A percentile compares a stretch with the other conserved stretches of the same genome.
Conservation (phyloP, 2,888 invertebrate species). For the Drosophila flavopinicola region DNA sequence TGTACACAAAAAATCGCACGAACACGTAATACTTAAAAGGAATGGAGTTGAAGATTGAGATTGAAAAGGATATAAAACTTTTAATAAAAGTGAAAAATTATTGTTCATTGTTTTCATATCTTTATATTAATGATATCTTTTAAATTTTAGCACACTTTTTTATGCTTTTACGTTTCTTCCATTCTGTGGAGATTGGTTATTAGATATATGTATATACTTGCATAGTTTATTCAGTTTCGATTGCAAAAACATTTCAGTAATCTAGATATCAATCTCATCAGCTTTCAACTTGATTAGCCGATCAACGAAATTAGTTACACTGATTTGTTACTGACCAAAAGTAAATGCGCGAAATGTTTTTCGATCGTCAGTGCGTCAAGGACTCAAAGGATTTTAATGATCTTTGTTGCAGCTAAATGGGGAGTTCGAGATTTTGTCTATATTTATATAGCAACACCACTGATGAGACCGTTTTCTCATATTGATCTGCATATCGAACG, state of each 20-base stretch:
- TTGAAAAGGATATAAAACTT: conserved; percentile 57
- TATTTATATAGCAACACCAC: background rate
- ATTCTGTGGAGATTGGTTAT: no score
- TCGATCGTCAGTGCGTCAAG: no score
- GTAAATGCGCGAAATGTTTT: background rate
- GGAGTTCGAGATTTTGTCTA: background rate
- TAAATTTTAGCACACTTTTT: no score
- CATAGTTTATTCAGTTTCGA: no score
- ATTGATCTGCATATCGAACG: background rate
- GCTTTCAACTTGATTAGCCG: no score
- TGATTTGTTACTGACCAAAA: no score
- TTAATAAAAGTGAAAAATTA: conserved; percentile 69
- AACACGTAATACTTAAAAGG: conserved; percentile 56
- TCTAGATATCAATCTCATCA: background rate
- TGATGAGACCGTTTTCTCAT: conserved; percentile 5
- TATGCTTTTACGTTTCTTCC: no score
- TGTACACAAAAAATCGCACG: conserved; percentile 54
- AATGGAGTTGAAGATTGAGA: conserved; percentile 42
- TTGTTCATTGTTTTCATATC: background rate
- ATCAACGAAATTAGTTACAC: background rate
- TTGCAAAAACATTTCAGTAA: no score
- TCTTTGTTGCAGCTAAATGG: background rate
- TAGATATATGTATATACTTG: no score
- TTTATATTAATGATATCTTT: background rate
- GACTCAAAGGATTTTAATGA: background rate